These are phyloP conservation scores for Dioctria rufipes DNA, from an alignment of 2,888 invertebrate genomes.

Conservation along the genomic window DNA sequence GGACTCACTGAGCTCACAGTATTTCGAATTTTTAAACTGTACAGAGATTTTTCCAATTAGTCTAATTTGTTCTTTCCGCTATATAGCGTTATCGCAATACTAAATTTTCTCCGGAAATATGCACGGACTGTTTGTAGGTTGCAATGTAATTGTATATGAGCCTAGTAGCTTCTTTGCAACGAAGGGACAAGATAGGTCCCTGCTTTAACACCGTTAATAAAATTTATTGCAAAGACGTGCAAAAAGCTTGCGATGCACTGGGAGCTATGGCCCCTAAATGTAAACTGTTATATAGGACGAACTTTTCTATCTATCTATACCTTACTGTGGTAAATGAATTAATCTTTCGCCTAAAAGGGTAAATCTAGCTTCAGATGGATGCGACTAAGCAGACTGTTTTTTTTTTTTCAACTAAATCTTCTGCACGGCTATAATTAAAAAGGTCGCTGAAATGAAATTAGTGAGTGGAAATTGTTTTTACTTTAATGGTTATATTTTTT, in stretches of 20 bases:
- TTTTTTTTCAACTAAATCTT: not conserved
- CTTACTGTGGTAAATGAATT: not conserved
- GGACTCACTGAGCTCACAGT: conserved; percentile 11
- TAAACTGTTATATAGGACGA: too few relatives aligned
- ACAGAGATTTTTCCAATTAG: conserved; percentile 62
- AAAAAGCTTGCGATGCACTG: not conserved
- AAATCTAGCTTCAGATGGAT: not conserved
- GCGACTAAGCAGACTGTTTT: not conserved
- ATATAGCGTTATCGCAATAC: conserved; percentile 57
- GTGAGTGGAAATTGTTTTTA: too few relatives aligned
- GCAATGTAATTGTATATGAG: not conserved
- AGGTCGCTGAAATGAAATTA: not conserved
- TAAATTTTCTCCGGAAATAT: conserved; percentile 2
- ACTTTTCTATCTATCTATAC: not conserved
- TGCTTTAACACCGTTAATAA: not conserved
- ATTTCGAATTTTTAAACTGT: conserved; percentile 19
- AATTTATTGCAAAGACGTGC: not conserved
- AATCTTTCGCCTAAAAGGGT: not conserved
- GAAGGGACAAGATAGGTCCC: not conserved
- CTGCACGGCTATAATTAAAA: not conserved
- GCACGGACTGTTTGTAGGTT: conserved; percentile 3
- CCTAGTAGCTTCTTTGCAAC: not conserved
- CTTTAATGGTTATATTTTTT: too few relatives aligned
- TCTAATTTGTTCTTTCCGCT: conserved; percentile 62
- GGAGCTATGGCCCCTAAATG: too few relatives aligned